Percentiles rank a stretch among this genome's conserved stretches.
phyloP scores from a whole-genome alignment of 2,888 invertebrate species.

The Chrysolina haemoptera region DNA sequence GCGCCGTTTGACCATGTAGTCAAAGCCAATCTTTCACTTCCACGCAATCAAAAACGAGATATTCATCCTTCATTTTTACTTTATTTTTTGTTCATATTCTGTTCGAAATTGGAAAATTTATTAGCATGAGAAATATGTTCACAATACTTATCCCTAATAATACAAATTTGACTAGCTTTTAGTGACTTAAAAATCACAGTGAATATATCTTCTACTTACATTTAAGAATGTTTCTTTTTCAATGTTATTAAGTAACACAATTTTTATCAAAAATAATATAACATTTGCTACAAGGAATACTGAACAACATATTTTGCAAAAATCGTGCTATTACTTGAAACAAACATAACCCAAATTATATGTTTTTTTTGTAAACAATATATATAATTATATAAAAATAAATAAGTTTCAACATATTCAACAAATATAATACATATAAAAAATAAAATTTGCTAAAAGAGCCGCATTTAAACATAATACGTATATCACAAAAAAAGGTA shows the following conservation, averaged over 20 bases:
- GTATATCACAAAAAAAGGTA: constrained; percentile 42
- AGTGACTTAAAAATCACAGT: constrained; percentile 19
- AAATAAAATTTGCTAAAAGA: constrained; percentile 38
- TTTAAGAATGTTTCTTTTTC: background rate
- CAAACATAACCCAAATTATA: background rate
- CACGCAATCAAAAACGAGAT: too few species aligned
- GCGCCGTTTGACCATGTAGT: too few species aligned
- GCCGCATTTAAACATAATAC: constrained; percentile 26
- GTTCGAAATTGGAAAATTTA: background rate
- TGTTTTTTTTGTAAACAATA: constrained; percentile 30
- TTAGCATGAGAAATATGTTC: background rate
- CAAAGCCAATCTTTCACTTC: too few species aligned
- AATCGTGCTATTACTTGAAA: background rate
- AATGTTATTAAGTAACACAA: background rate
- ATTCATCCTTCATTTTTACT: background rate
- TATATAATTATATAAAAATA: constrained; percentile 43
- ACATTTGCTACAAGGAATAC: background rate
- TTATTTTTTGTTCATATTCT: constrained; percentile 16
- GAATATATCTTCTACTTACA: background rate
- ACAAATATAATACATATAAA: constrained; percentile 38
- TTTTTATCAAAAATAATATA: background rate
- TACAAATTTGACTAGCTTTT: constrained; percentile 18
- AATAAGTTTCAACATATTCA: constrained; percentile 37
- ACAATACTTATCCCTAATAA: constrained; percentile 20
- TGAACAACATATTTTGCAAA: background rate